Percentiles rank a stretch among this genome's conserved stretches.
phyloP scores from a whole-genome alignment of 2,888 invertebrate species.

The Incurvaria masculella region DNA sequence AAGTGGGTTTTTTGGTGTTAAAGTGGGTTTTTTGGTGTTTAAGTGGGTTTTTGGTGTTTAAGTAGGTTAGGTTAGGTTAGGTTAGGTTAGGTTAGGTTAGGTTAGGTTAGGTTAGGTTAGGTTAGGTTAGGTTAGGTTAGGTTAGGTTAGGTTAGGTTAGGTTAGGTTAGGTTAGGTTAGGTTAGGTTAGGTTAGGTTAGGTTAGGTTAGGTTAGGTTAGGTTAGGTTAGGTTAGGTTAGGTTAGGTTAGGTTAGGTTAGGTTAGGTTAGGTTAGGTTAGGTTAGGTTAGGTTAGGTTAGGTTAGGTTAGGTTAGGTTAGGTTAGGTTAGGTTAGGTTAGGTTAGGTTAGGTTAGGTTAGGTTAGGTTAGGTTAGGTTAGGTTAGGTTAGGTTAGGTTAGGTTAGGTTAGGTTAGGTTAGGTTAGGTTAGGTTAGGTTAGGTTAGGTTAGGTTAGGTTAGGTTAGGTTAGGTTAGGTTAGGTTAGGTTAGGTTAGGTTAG shows the following conservation, averaged over 20 bases:
- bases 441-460: conserved; percentile 9
- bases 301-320: conserved; percentile 15
- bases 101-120: conserved; percentile 10
- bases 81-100: conserved; percentile 10
- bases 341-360: conserved; percentile 11
- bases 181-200: conserved; percentile 11
- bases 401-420: conserved; percentile 14
- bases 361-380: conserved; percentile 14
- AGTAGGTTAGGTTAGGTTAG: conserved; percentile 10
- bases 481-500: conserved; percentile 9
- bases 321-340: conserved; percentile 11
- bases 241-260: conserved; percentile 13
- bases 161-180: conserved; percentile 10
- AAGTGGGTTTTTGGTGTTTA: too few species aligned
- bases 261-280: conserved; percentile 13
- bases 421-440: conserved; percentile 9
- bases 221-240: conserved; percentile 14
- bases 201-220: conserved; percentile 11
- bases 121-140: conserved; percentile 11
- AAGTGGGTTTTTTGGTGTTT: too few species aligned
- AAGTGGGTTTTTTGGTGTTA: too few species aligned
- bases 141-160: conserved; percentile 11
- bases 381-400: conserved; percentile 13
- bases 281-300: conserved; percentile 15
- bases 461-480: conserved; percentile 8